Percentiles rank a stretch among this genome's conserved stretches.
Evolutionary conservation across 1,140 invertebrate genomes (phyloP).

Genomic region (Linepithema humile): DNA sequence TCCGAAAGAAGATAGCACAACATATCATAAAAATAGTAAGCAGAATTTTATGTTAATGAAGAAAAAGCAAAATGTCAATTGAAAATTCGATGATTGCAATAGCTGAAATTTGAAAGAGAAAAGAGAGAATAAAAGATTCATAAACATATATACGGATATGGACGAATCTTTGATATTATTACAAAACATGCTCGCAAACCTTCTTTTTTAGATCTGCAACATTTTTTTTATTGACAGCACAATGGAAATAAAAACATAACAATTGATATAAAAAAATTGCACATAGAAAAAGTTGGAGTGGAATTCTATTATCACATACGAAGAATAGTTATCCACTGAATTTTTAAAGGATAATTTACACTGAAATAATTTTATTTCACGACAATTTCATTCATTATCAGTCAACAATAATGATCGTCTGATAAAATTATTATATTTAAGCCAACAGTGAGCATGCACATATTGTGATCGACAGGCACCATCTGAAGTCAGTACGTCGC

Average conservation of each 20-base stretch:
- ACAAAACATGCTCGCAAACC: background rate
- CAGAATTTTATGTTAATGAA: background rate
- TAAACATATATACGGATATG: background rate
- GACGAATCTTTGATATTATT: background rate
- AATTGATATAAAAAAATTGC: background rate
- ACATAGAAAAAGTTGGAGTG: background rate
- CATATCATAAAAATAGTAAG: background rate
- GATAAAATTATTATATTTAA: background rate
- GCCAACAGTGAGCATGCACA: background rate
- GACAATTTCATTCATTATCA: background rate
- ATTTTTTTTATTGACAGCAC: background rate
- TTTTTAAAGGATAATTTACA: background rate
- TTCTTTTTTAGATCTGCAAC: background rate
- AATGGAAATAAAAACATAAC: background rate
- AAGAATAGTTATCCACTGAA: background rate
- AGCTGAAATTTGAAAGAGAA: background rate
- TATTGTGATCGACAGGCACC: background rate
- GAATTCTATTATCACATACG: background rate
- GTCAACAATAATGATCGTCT: background rate
- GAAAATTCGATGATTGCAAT: background rate
- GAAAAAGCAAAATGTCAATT: background rate
- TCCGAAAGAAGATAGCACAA: background rate
- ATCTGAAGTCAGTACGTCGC: slow-evolving; percentile 15
- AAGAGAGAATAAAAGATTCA: background rate
- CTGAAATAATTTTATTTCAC: background rate